A percentile compares a stretch with the other conserved stretches of the same genome.
Evolutionary conservation across 1,140 invertebrate genomes (phyloP).

Genomic region (Lepidurus couesii): DNA sequence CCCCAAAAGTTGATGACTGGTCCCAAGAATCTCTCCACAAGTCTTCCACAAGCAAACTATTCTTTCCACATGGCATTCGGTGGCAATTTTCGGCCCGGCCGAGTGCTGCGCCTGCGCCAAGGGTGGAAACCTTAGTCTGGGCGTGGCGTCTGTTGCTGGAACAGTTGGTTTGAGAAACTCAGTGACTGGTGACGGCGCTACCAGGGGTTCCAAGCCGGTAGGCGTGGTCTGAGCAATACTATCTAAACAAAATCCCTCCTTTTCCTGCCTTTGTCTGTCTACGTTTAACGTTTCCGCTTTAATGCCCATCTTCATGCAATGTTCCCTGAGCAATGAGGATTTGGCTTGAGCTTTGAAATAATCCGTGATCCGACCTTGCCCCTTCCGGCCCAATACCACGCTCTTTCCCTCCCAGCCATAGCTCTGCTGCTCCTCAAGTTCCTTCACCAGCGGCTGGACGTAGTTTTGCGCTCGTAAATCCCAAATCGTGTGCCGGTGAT

Average conservation of each 20-base stretch:
- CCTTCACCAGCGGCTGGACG: neutral
- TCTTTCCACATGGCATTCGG: neutral
- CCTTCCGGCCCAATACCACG: neutral
- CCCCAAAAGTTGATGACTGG: neutral
- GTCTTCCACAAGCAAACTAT: conserved; percentile 5
- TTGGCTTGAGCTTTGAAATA: conserved; percentile 35
- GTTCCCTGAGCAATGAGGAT: conserved; percentile 26
- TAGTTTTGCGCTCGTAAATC: neutral
- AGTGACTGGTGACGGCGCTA: neutral
- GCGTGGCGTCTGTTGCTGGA: conserved; percentile 25
- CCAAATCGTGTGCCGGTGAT: neutral
- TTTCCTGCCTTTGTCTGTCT: conserved; percentile 23
- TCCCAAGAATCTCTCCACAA: neutral
- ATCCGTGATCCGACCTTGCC: conserved; percentile 35
- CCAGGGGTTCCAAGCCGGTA: neutral
- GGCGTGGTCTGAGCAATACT: neutral
- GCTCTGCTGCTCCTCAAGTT: neutral
- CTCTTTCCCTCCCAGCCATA: neutral
- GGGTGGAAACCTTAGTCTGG: conserved; percentile 30
- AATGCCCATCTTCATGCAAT: conserved; percentile 24
- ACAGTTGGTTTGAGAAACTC: neutral
- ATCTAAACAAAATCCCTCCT: neutral
- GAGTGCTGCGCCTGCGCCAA: conserved; percentile 25
- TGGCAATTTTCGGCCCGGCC: neutral
- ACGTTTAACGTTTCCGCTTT: neutral